phyloP scores from a whole-genome alignment of 2,113 vertebrate genomes.

The Strix uralensis region DNA sequence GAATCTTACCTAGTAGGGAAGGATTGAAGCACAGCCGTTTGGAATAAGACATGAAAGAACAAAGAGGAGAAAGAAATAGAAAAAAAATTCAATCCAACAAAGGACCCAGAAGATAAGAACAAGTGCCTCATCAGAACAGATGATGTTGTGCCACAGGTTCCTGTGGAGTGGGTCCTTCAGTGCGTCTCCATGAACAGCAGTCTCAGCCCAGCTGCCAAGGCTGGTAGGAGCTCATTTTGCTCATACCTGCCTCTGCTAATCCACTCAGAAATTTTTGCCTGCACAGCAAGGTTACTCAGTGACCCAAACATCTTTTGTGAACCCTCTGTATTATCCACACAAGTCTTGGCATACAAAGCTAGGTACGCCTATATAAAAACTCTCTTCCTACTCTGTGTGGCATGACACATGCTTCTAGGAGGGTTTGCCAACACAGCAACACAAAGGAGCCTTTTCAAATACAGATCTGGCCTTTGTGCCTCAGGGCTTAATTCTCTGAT shows the following conservation, averaged over 20 bases:
- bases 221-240: not conserved
- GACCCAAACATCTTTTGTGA: not conserved
- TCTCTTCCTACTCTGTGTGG: not conserved
- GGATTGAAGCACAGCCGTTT: not conserved
- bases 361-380: not conserved
- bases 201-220: not conserved
- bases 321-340: not conserved
- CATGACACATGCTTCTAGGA: not conserved
- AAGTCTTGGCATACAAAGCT: not conserved
- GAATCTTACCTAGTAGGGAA: not conserved
- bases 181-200: fast-evolving
- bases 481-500: slow-evolving; percentile 56
- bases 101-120: not conserved
- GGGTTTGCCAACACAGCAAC: slow-evolving; percentile 18
- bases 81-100: not conserved
- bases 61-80: not conserved
- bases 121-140: not conserved
- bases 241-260: not conserved
- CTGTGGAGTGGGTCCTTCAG: not conserved
- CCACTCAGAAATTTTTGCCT: not conserved
- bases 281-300: not conserved
- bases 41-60: not conserved
- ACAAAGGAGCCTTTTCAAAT: slow-evolving; percentile 50
- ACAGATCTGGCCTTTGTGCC: slow-evolving; percentile 52
- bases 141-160: not conserved